Evolutionary conservation across 2,888 invertebrate genomes (phyloP), one percentile per base, ranked within the genome.

Genomic region (Euplagia quadripunctaria): DNA sequence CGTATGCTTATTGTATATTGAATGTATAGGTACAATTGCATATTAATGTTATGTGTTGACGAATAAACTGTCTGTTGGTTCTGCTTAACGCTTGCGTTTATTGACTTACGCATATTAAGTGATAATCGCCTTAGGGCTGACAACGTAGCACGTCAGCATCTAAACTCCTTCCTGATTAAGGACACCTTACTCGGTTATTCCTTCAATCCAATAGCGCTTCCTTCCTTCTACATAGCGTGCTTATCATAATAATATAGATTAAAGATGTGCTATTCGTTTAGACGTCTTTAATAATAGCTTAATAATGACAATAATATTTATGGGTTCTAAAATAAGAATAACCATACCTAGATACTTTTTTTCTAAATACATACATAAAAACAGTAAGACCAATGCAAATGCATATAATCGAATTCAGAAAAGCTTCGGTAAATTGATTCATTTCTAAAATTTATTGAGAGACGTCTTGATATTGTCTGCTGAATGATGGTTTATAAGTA

Each of bases 71-170:
- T 61, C 14, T 61, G 58, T 64, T 52, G 16, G n/a, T 69, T 69
- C 64, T 63, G 31, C 65, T 66, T 63, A 73, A 58, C 70, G 66
- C 72, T 64, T 58, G 46, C 65, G 61, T 64, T 78, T 77, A 75
- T 70, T 63, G 75, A 75, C 73, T 80, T 78, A 78, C 70, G 63
- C 70, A 52, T 46, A 61, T 76, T 72, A 74, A 71, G 67, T 69
- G 77, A 78, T 84, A 78, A 83, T 74, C 80, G 68, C 64, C 64
- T 73, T 84, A 82, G 79, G 77, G 51, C 58, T 63, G 20, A 52
- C 67, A 61, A 68, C 65, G 65, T 65, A 49, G 63, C 51, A 71
- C 78, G 77, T 85, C 79, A 79, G 76, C 82, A 68, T 68, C 75
- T 70, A 16, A 61, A 16, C 69, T 61, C 55, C 20, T 58, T 31